Conservation (phyloP, 1,140 invertebrate genomes). For the Atta cephalotes region DNA sequence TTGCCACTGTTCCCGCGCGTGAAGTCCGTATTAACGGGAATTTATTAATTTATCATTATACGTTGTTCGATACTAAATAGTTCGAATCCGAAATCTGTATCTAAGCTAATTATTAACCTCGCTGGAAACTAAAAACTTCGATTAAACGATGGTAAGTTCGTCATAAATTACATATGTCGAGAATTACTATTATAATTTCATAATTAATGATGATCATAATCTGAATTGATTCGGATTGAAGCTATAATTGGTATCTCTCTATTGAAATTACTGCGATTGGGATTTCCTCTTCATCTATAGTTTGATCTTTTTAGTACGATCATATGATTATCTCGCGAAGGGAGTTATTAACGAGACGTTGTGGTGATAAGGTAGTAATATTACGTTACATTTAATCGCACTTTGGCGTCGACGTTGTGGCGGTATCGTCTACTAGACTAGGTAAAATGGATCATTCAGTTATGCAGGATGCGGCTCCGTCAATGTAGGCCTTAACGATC, state of each 20-base stretch:
- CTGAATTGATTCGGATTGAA: slow-evolving; percentile 1
- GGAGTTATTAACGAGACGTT: slow-evolving; percentile 65
- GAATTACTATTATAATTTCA: slow-evolving; percentile 19
- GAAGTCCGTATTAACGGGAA: slow-evolving; percentile 41
- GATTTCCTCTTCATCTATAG: not conserved
- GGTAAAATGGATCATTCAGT: slow-evolving; percentile 51
- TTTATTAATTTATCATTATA: slow-evolving; percentile 60
- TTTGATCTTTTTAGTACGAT: slow-evolving; percentile 21
- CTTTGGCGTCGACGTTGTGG: not conserved
- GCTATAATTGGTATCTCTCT: slow-evolving; percentile 27
- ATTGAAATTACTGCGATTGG: slow-evolving; percentile 16
- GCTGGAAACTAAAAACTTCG: not conserved
- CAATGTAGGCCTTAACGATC: slow-evolving; percentile 39
- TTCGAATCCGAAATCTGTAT: not conserved
- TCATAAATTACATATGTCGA: not conserved
- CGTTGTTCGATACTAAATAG: not conserved
- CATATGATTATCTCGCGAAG: slow-evolving; percentile 59
- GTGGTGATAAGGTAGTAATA: slow-evolving; percentile 64
- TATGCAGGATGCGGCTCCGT: slow-evolving; percentile 13
- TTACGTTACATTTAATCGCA: slow-evolving; percentile 70
- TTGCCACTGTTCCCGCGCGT: slow-evolving; percentile 29
- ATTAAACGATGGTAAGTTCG: not conserved
- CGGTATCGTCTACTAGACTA: slow-evolving; percentile 51
- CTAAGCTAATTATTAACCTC: slow-evolving; percentile 21
- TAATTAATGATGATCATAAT: slow-evolving; percentile 13